Evolutionary conservation across 2,888 invertebrate genomes (phyloP), one percentile per base, ranked within the genome.

Genomic region (Latrodectus hesperus): DNA sequence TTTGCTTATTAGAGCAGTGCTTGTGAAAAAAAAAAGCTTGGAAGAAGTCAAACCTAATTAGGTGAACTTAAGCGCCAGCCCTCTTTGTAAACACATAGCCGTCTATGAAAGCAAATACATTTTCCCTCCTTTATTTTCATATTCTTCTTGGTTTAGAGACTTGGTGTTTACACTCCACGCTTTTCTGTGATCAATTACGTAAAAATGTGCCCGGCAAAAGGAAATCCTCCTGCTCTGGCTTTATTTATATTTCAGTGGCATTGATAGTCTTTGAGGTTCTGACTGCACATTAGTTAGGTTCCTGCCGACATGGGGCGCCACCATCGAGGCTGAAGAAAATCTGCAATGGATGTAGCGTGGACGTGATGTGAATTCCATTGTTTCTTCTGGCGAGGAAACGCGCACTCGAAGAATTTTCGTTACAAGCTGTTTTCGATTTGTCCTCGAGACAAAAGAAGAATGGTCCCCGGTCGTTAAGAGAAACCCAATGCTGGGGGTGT

Each of bases 341-440:
- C 81, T 65, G 67, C 81, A 74, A 81, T 67, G 81, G 72, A 80
- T 73, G 67, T 72, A 81, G 73, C 22, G 17, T 26, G 38, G 38
- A 82, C 82, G 82, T 82, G 82, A 82, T 53, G 55, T 26, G 82
- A 67, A 82, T 82, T 60, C 53, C 68, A 75, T 75, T 82, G 82
- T 82, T 82, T 76, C 51, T 38, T 65, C 73, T 51, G 70, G 71
- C 16, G 22, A 11, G 80, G 65, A 60, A 53, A 65, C 52, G 80
- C 71, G 72, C 81, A 70, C 68, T 74, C 74, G 52, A 75, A 60
- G 82, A 82, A 82, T 82, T 75, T 38, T 70, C 60, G 67, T 70
- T 82, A 82, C 82, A 82, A 68, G 82, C 82, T 82, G 82, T 70
- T 82, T 38, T 82, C 82, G 75, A 82, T 82, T 82, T 82, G 82